Evolutionary conservation across 2,113 vertebrate species (phyloP), one percentile per base, ranked within the genome.

Genomic region (Pseudopipra pipra): DNA sequence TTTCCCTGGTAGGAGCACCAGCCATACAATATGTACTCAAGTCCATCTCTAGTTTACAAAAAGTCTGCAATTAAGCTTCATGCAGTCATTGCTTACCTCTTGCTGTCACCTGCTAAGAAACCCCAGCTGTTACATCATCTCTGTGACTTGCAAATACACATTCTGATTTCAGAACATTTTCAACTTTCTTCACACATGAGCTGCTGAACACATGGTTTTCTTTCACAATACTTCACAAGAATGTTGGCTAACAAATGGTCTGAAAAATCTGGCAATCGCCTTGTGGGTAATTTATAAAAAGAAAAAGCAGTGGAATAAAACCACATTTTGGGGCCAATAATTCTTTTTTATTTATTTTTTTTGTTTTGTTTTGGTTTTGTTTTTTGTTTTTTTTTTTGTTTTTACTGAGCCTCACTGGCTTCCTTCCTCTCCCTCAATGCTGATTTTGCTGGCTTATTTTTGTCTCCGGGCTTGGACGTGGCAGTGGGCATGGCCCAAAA

Each of bases 171-270:
- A 78, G 95, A 92, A 72, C 37, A 73, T 81, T 92, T 90, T 93
- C 61, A 78, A 93, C 75, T 49, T 78, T 92, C 79, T 95, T 90
- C 92, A 93, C 95, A 94, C 90, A 93, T 84, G 87, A 94, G 80
- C 68, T 90, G 90, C 49, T 4, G 86, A 89, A 92, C 95, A 96
- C 93, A 96, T 90, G 90, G 79, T 94, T 93, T 81, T 94, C 96
- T 90, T 95, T 93, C 88, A 93, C 84, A 95, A 79, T 89, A 78
- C 88, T 97, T 94, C 76, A 77, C 90, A 92, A 58, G 93, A 90
- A 89, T 90, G 92, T 90, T 92, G 95, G 93, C 85, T 96, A 90
- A 94, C 87, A 96, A 93, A 90, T 1, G 31, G 30, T 58, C 56
- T 1, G 11, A 75, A 73, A 76, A 92, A 95, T 95, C 73, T 96